These are phyloP conservation scores for Meriones unguiculatus DNA, from an alignment of 2,113 vertebrate species.

Conservation along the genomic window DNA sequence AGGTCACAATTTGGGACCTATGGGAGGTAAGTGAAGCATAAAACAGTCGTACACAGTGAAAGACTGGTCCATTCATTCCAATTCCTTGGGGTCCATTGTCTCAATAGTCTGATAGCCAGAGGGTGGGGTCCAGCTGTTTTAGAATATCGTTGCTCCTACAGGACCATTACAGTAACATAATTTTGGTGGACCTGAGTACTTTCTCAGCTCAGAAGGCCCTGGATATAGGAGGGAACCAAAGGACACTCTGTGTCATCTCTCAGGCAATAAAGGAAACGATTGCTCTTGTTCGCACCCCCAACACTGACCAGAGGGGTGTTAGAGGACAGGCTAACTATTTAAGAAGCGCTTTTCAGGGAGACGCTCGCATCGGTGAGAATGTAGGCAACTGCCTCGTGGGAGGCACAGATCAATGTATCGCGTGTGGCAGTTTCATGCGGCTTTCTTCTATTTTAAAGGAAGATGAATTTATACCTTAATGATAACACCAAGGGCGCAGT, in stretches of 20 bases:
- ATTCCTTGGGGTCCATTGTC: neutral
- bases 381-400: neutral
- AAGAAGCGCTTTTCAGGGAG: neutral
- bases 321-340: neutral
- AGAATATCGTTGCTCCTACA: neutral
- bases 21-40: accelerated
- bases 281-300: neutral
- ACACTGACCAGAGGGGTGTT: neutral
- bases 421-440: accelerated
- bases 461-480: neutral
- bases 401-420: neutral
- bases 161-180: neutral
- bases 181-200: neutral
- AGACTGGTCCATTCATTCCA: neutral
- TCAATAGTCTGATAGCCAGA: neutral
- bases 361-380: neutral
- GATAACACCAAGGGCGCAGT: neutral
- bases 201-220: neutral
- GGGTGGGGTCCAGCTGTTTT: neutral
- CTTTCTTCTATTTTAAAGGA: neutral
- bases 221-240: neutral
- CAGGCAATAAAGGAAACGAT: neutral
- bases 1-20: neutral
- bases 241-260: neutral
- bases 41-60: neutral